Percentiles rank a stretch among this genome's conserved stretches.
phyloP scores from a whole-genome alignment of 2,113 vertebrate genomes.

The Gobiocypris rarus region DNA sequence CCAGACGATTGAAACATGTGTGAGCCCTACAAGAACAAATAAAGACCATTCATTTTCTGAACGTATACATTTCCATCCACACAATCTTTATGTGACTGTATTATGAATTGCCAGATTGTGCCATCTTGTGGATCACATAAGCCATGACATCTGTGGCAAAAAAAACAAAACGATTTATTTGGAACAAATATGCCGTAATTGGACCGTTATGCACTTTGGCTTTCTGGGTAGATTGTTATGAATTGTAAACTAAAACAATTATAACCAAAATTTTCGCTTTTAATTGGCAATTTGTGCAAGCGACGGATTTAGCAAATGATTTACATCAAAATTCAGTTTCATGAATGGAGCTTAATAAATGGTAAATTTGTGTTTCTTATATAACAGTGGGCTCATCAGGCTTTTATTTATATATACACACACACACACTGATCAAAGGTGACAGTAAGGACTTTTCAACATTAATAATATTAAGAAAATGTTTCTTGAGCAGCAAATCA shows the following conservation, averaged over 20 bases:
- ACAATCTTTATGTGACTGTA: not conserved
- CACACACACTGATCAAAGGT: too few species aligned
- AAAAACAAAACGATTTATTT: not conserved
- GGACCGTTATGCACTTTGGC: too few species aligned
- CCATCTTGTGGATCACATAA: conserved; percentile 26
- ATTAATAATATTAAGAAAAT: too few species aligned
- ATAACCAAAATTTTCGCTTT: not conserved
- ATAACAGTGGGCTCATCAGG: not conserved
- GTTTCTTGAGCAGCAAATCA: not conserved
- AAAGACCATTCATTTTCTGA: not conserved
- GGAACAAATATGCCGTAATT: not conserved
- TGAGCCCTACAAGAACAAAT: conserved; percentile 83
- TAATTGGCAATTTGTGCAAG: not conserved
- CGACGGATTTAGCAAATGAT: not conserved
- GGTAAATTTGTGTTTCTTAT: not conserved
- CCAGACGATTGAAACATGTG: conserved; percentile 98
- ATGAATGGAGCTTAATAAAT: not conserved
- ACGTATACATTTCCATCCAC: not conserved
- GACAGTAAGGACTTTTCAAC: too few species aligned
- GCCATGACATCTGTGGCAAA: not conserved
- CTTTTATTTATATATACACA: not conserved
- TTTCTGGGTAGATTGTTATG: not conserved
- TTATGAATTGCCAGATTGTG: not conserved
- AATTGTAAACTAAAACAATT: not conserved
- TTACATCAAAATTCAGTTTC: too few species aligned